Conservation (phyloP, 2,888 invertebrate species). For the Leptothorax acervorum region DNA sequence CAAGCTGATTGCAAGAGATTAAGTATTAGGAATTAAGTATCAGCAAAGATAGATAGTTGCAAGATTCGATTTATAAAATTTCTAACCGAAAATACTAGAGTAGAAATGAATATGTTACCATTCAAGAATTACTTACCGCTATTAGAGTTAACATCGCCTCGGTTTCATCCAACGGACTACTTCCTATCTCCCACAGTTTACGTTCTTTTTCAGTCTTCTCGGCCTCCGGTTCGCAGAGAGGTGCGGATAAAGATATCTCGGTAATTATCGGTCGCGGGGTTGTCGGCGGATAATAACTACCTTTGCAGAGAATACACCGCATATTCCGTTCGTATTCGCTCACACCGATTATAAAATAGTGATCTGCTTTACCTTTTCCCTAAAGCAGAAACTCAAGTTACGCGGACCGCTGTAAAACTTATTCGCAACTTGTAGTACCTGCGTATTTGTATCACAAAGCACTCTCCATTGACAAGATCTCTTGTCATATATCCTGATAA, state of each 20-base stretch:
- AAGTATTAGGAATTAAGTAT: neutral
- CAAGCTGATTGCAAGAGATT: conserved; percentile 87
- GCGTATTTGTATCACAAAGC: conserved; percentile 90
- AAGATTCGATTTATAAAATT: neutral
- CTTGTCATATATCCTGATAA: conserved; percentile 90
- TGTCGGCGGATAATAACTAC: conserved; percentile 94
- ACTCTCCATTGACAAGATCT: conserved; percentile 93
- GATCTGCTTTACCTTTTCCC: conserved; percentile 90
- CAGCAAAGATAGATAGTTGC: neutral
- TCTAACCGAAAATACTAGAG: conserved; percentile 9
- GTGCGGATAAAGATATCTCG: conserved; percentile 91
- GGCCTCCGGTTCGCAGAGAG: conserved; percentile 91
- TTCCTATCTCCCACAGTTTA: conserved; percentile 89
- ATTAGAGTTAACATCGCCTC: conserved; percentile 96
- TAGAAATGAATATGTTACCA: conserved; percentile 5
- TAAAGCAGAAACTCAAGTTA: conserved; percentile 72
- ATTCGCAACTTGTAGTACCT: conserved; percentile 86
- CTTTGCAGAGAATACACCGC: conserved; percentile 95
- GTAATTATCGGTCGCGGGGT: conserved; percentile 94
- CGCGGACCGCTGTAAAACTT: neutral
- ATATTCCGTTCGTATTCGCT: conserved; percentile 92
- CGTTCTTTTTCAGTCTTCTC: conserved; percentile 95
- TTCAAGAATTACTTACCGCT: conserved; percentile 89
- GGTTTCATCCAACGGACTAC: conserved; percentile 88
- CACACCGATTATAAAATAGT: conserved; percentile 92